Evolutionary conservation across 2,113 vertebrate genomes (phyloP).

Genomic region (Entomyzon cyanotis): DNA sequence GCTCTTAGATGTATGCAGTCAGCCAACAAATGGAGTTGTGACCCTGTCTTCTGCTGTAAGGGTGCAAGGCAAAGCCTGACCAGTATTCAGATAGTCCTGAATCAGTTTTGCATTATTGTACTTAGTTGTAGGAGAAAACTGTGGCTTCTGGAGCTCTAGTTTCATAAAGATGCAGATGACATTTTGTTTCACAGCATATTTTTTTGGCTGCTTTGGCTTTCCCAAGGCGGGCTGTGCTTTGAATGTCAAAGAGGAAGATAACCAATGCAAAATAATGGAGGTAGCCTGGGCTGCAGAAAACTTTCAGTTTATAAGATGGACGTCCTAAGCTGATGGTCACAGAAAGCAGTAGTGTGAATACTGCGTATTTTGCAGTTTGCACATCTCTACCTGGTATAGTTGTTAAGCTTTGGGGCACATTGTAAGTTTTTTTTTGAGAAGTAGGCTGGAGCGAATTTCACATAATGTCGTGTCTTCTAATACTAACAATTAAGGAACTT

Average conservation of each 20-base stretch:
- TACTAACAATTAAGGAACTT: not conserved
- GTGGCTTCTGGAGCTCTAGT: not conserved
- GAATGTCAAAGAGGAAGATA: not conserved
- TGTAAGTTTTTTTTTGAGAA: not conserved
- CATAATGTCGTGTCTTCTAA: not conserved
- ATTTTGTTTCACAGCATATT: not conserved
- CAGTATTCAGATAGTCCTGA: not conserved
- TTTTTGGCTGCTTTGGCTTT: not conserved
- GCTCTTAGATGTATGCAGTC: not conserved
- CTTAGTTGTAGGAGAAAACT: not conserved
- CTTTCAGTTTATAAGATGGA: not conserved
- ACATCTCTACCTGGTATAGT: not conserved
- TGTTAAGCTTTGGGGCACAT: not conserved
- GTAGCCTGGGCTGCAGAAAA: not conserved
- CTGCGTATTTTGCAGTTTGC: not conserved
- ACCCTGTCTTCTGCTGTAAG: fast-evolving
- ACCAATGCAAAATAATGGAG: not conserved
- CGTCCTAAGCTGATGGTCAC: not conserved
- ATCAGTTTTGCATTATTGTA: not conserved
- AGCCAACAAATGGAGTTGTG: not conserved
- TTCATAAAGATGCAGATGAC: not conserved
- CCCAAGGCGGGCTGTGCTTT: not conserved
- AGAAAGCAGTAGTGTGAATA: not conserved
- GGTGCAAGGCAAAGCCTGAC: not conserved
- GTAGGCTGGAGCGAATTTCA: not conserved